phyloP scores from a whole-genome alignment of 2,888 invertebrate species.

The Timema cristinae region DNA sequence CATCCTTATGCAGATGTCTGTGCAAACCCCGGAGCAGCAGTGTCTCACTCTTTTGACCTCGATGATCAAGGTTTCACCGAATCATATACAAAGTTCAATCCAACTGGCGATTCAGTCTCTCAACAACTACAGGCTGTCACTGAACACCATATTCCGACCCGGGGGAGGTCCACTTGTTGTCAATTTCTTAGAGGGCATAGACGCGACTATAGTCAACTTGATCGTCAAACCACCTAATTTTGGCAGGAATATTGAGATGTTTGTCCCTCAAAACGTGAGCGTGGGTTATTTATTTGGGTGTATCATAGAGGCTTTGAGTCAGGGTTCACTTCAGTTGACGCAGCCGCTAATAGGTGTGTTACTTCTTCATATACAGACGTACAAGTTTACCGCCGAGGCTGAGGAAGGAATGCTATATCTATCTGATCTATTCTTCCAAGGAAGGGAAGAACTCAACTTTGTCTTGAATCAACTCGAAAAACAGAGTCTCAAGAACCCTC shows the following conservation, averaged over 20 bases:
- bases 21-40: not conserved
- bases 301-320: no score
- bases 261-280: no score
- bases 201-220: no score
- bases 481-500: not conserved
- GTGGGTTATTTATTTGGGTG: no score
- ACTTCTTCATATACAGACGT: not conserved
- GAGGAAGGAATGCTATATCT: constrained; percentile 4
- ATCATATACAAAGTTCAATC: constrained; percentile 4
- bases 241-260: no score
- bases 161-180: not conserved
- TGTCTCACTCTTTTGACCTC: not conserved
- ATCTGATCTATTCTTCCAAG: constrained; percentile 4
- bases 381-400: not conserved
- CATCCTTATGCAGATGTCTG: not conserved
- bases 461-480: not conserved
- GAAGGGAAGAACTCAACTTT: not conserved
- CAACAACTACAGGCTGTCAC: not conserved
- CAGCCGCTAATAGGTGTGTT: not conserved
- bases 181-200: not conserved
- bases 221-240: no score
- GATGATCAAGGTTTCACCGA: not conserved
- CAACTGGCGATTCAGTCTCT: constrained; percentile 5
- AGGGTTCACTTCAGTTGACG: not conserved
- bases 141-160: not conserved